Evolutionary conservation across 2,113 vertebrate genomes (phyloP).

Genomic region (Rallus limicola): DNA sequence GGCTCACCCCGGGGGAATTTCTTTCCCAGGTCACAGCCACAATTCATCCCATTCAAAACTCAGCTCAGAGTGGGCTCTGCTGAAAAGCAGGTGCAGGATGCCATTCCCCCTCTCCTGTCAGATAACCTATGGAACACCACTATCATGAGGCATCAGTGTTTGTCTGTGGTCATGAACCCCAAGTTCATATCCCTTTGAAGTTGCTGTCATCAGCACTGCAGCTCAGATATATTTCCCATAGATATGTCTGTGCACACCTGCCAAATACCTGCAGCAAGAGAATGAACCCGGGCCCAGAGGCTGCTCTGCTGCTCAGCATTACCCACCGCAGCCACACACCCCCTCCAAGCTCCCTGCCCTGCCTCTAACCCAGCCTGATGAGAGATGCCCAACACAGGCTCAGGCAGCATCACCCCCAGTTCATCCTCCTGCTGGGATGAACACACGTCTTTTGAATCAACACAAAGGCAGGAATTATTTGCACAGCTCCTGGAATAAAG

Average conservation of each 20-base stretch:
- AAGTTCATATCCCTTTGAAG: neutral
- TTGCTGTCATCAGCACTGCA: neutral
- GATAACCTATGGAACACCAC: rapidly evolving
- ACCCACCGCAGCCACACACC: neutral
- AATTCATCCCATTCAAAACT: neutral
- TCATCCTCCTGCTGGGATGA: neutral
- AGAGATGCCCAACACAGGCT: neutral
- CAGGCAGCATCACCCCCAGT: neutral
- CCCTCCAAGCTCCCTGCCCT: neutral
- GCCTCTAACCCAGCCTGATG: neutral
- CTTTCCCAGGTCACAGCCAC: neutral
- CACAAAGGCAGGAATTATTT: neutral
- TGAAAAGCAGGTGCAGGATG: neutral
- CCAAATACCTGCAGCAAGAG: neutral
- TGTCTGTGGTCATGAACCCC: neutral
- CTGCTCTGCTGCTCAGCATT: neutral
- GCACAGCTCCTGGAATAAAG: neutral
- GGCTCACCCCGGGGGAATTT: neutral
- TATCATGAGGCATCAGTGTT: rapidly evolving
- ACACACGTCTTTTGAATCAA: neutral
- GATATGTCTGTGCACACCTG: neutral
- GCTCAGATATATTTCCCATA: neutral
- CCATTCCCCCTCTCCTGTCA: neutral
- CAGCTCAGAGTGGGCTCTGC: neutral
- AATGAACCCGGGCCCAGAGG: neutral